Percentiles rank a stretch among this genome's conserved stretches.
These are phyloP conservation scores for Callipepla squamata DNA, from an alignment of 2,113 vertebrate species.

Conservation along the genomic window DNA sequence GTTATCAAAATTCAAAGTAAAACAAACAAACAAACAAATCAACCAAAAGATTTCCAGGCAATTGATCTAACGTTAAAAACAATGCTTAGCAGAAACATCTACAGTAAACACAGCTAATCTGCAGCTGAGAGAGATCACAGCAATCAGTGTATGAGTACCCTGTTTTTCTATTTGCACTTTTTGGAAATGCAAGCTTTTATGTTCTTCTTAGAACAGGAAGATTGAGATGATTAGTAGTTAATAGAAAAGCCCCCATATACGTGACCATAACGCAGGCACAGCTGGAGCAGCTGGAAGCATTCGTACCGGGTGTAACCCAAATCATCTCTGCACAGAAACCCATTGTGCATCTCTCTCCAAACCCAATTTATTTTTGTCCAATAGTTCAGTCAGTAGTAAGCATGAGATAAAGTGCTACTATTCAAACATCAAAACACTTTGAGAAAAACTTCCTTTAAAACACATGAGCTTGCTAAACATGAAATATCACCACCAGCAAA, in stretches of 20 bases:
- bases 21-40: constrained; percentile 53
- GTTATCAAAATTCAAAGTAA: constrained; percentile 68
- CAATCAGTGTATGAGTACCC: constrained; percentile 39
- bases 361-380: constrained; percentile 59
- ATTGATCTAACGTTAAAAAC: constrained; percentile 60
- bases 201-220: constrained; percentile 43
- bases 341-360: constrained; percentile 59
- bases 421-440: constrained; percentile 72
- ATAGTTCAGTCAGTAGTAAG: constrained; percentile 82
- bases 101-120: constrained; percentile 57
- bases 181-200: background rate
- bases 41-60: constrained; percentile 59
- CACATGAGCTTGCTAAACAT: constrained; percentile 52
- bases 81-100: constrained; percentile 64
- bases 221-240: constrained; percentile 22
- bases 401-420: constrained; percentile 83
- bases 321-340: constrained; percentile 62
- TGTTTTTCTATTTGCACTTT: constrained; percentile 40
- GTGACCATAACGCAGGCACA: constrained; percentile 25
- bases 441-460: constrained; percentile 47
- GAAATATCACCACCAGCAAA: constrained; percentile 43
- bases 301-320: constrained; percentile 56
- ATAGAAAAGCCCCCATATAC: constrained; percentile 25
- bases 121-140: constrained; percentile 65
- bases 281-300: constrained; percentile 41